These are phyloP conservation scores for Megaceryle alcyon DNA, from an alignment of 2,797 vertebrate genomes.

Conservation along the genomic window DNA sequence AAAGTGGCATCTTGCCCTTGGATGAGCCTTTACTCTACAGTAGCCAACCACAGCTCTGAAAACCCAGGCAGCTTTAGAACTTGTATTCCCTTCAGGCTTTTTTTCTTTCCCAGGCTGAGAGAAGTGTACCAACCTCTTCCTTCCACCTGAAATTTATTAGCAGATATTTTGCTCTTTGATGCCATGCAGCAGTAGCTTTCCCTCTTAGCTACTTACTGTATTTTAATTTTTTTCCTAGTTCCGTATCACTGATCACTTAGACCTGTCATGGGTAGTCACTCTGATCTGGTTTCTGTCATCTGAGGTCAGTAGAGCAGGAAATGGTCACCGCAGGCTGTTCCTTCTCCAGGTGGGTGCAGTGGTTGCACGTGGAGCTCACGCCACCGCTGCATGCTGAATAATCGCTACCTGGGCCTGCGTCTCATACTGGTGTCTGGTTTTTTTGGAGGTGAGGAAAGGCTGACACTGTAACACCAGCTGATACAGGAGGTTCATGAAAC, in stretches of 20 bases:
- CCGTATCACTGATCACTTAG: rapidly evolving
- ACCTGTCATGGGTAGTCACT: rapidly evolving
- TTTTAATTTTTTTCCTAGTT: not conserved
- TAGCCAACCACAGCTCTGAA: rapidly evolving
- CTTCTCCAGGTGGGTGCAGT: rapidly evolving
- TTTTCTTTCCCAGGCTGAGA: not conserved
- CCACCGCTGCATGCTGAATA: rapidly evolving
- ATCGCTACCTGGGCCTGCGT: rapidly evolving
- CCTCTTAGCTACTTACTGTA: not conserved
- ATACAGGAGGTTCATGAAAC: not conserved
- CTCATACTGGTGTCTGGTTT: rapidly evolving
- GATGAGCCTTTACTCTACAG: not conserved
- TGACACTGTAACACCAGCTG: not conserved
- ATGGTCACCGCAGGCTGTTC: rapidly evolving
- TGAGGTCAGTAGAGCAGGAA: not conserved
- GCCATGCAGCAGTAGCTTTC: not conserved
- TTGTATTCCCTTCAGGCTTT: not conserved
- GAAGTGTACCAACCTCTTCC: not conserved
- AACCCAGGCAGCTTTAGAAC: not conserved
- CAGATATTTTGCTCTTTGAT: not conserved
- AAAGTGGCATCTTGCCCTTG: not conserved
- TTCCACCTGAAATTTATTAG: not conserved
- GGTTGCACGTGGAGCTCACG: rapidly evolving
- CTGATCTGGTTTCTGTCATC: not conserved
- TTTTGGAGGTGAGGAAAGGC: not conserved